A percentile compares a stretch with the other conserved stretches of the same genome.
Conservation (phyloP, 2,113 vertebrate genomes). For the Heptranchias perlo region DNA sequence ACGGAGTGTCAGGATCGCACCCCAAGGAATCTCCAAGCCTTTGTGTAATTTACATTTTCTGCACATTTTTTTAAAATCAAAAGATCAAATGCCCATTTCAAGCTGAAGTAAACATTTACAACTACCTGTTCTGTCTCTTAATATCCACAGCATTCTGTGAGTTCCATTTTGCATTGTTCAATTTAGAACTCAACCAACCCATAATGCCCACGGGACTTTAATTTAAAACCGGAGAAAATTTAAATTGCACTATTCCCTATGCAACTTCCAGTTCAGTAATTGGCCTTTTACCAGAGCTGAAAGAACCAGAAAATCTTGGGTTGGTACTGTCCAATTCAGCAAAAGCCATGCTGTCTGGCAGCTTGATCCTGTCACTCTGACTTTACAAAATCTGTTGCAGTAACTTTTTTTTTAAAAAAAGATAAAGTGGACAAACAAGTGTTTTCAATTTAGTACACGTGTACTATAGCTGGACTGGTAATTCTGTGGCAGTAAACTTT, state of each 20-base stretch:
- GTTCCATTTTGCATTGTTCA: background rate
- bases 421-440: conserved; percentile 5
- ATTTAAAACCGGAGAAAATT: background rate
- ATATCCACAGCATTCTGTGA: background rate
- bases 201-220: background rate
- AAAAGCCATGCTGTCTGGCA: background rate
- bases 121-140: background rate
- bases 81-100: background rate
- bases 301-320: background rate
- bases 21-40: background rate
- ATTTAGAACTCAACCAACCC: background rate
- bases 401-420: background rate
- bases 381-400: background rate
- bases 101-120: background rate
- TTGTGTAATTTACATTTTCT: background rate
- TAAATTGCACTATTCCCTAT: background rate
- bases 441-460: conserved; percentile 17
- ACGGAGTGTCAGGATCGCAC: background rate
- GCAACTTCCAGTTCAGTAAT: background rate
- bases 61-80: background rate
- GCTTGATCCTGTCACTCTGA: background rate
- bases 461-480: background rate
- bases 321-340: background rate
- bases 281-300: background rate
- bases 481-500: background rate